Conservation (phyloP, 2,888 invertebrate species). For the Ypsolopha sequella region DNA sequence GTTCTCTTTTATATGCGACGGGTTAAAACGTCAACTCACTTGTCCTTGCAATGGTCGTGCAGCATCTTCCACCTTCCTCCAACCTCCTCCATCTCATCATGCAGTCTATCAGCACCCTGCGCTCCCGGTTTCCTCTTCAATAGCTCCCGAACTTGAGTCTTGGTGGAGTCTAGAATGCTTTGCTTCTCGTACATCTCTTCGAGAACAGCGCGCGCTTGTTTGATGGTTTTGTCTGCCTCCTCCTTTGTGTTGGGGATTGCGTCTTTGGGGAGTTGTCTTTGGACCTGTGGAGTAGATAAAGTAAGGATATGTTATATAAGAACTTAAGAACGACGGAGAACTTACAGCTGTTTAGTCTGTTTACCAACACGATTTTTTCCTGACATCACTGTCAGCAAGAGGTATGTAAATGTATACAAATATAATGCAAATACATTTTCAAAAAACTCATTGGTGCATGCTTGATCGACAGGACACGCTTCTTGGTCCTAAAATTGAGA, state of each 20-base stretch:
- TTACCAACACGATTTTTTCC: too few species aligned
- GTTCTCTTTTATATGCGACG: too few species aligned
- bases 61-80: conserved; percentile 88
- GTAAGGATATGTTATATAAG: neutral
- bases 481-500: too few species aligned
- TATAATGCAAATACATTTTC: too few species aligned
- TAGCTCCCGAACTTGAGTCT: conserved; percentile 89
- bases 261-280: conserved; percentile 88
- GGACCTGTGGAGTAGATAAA: conserved; percentile 63
- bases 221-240: conserved; percentile 90
- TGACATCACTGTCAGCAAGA: too few species aligned
- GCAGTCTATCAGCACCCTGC: conserved; percentile 85
- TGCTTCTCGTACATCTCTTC: conserved; percentile 96
- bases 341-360: too few species aligned
- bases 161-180: conserved; percentile 89
- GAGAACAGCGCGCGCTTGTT: conserved; percentile 82
- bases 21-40: conserved; percentile 38
- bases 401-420: too few species aligned
- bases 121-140: conserved; percentile 87
- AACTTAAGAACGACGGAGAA: too few species aligned
- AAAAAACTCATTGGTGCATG: too few species aligned
- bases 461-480: too few species aligned
- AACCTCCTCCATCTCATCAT: conserved; percentile 86
- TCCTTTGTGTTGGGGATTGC: conserved; percentile 84
- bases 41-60: conserved; percentile 83